A percentile compares a stretch with the other conserved stretches of the same genome.
phyloP scores from a whole-genome alignment of 2,888 invertebrate genomes.

The Bellardia pandia region DNA sequence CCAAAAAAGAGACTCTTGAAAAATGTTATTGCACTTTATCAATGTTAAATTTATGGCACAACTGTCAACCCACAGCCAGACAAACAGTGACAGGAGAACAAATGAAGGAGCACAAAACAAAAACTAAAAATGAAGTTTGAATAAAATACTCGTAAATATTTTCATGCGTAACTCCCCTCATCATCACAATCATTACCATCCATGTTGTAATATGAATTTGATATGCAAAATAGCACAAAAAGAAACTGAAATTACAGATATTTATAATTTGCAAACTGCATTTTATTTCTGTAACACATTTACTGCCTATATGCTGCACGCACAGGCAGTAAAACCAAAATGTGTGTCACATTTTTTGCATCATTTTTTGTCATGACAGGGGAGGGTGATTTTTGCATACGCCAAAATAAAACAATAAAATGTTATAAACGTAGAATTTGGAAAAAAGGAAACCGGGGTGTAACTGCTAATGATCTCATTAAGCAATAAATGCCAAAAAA shows the following conservation, averaged over 20 bases:
- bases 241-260: background rate
- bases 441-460: conserved; percentile 47
- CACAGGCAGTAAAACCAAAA: background rate
- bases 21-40: conserved; percentile 48
- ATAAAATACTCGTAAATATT: conserved; percentile 63
- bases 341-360: conserved; percentile 22
- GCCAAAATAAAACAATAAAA: conserved; percentile 6
- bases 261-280: conserved; percentile 32
- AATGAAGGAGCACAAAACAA: conserved; percentile 10
- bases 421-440: background rate
- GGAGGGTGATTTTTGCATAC: conserved; percentile 48
- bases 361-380: conserved; percentile 13
- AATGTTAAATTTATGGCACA: conserved; percentile 56
- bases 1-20: conserved; percentile 22
- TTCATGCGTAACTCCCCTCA: conserved; percentile 47
- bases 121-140: conserved; percentile 33
- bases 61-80: conserved; percentile 50
- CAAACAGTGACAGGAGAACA: conserved; percentile 25
- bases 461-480: conserved; percentile 77
- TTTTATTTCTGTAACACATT: conserved; percentile 17
- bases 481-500: conserved; percentile 74
- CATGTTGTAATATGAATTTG: conserved; percentile 36
- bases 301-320: background rate
- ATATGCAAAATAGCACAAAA: conserved; percentile 50
- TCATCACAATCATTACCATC: conserved; percentile 8